phyloP scores from a whole-genome alignment of 2,797 vertebrate species.

The Poecilia picta region DNA sequence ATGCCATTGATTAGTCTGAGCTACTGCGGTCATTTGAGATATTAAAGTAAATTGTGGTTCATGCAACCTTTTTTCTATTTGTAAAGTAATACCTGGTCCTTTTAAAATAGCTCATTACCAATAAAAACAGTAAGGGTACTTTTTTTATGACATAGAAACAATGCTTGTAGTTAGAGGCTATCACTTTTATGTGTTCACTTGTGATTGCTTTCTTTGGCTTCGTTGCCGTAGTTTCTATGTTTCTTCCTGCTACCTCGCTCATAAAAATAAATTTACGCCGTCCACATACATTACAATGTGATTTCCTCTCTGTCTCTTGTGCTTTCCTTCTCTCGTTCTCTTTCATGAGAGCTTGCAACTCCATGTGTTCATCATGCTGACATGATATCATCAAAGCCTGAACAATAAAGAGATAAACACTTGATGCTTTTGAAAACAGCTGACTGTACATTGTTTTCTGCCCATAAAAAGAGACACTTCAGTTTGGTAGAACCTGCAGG shows the following conservation, averaged over 20 bases:
- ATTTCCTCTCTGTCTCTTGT: background rate
- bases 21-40: conserved; percentile 21
- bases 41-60: conserved; percentile 4
- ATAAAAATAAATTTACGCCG: conserved; percentile 47
- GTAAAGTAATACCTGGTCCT: conserved; percentile 6
- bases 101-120: background rate
- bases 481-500: conserved; percentile 40
- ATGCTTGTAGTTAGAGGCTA: background rate
- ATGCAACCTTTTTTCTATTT: conserved; percentile 21
- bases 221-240: conserved; percentile 7
- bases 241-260: conserved; percentile 30
- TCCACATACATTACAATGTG: conserved; percentile 5
- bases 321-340: conserved; percentile 4
- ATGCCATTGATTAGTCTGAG: conserved; percentile 41
- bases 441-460: conserved; percentile 25
- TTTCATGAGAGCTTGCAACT: background rate
- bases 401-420: conserved; percentile 23
- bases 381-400: conserved; percentile 21
- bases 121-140: background rate
- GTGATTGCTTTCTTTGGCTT: background rate
- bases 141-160: background rate
- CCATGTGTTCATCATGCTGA: background rate
- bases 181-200: background rate
- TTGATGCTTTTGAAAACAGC: conserved; percentile 16
- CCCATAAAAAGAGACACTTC: conserved; percentile 25